phyloP scores from a whole-genome alignment of 2,113 vertebrate genomes.

The Tenrec ecaudatus region DNA sequence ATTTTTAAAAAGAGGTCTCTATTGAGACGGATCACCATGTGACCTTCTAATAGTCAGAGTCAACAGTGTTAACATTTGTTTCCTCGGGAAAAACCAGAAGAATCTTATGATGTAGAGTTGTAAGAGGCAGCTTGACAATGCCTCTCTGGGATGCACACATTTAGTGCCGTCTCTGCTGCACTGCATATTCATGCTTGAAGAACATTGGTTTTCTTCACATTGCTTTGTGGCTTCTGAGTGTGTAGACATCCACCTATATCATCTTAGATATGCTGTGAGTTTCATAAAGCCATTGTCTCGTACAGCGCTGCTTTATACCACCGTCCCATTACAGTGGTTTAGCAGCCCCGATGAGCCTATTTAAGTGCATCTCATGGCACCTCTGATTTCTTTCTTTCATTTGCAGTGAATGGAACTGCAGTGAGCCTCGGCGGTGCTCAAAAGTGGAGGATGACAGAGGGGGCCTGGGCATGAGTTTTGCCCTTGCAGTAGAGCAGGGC shows the following conservation, averaged over 20 bases:
- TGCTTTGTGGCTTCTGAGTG: background rate
- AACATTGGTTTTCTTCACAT: background rate
- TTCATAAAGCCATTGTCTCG: slow-evolving; percentile 40
- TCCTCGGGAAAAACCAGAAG: background rate
- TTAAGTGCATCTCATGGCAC: slow-evolving; percentile 11
- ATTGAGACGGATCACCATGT: background rate
- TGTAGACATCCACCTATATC: background rate
- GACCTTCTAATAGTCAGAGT: fast-evolving
- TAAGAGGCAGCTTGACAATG: background rate
- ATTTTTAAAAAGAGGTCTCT: background rate
- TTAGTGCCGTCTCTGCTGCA: background rate
- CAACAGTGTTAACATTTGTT: background rate
- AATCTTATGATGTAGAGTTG: slow-evolving; percentile 8
- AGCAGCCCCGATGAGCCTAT: background rate
- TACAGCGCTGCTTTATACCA: background rate
- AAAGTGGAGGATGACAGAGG: background rate
- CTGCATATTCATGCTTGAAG: background rate
- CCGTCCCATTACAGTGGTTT: background rate
- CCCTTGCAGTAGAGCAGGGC: background rate
- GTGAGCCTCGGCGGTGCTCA: background rate
- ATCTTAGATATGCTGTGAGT: background rate
- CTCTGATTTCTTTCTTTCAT: slow-evolving; percentile 10
- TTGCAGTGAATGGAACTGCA: background rate
- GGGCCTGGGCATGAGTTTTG: background rate
- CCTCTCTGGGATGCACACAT: background rate